Evolutionary conservation across 2,797 vertebrate species (phyloP), one percentile per base, ranked within the genome.

Genomic region (Gymnoscopelus microlampas): DNA sequence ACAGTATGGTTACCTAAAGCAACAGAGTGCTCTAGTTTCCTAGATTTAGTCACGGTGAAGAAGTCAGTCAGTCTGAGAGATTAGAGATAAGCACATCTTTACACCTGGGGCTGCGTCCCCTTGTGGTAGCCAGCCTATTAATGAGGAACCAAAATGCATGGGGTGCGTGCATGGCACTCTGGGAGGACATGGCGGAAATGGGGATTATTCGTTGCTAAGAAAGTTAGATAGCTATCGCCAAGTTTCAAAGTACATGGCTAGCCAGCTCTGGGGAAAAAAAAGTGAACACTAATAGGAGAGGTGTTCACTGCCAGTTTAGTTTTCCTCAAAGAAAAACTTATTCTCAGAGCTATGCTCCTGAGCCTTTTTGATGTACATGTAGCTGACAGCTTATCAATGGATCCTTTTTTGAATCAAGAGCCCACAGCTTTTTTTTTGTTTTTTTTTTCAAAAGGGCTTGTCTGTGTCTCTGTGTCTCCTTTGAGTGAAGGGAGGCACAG

Each of bases 31-130:
- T 85, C 78, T 80, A 73, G 83, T 88, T 86, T 83, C 68, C 79
- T 66, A 82, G 71, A 76, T 88, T 89, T 80, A 85, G 84, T 86
- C 82, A 87, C 76, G 66, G 68, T 56, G 71, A 79, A 79, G 47
- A 71, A 82, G 66, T 65, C 81, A 75, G 81, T 73, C 68, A 68
- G 60, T 79, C 77, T 63, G 68, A 84, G 66, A 85, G 81, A 86
- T 85, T 81, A 86, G 66, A 83, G 81, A 81, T 87, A 76, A 62
- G 75, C 72, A 80, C 69, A 75, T 75, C 35, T 82, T 63, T 65
- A 32, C 58, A 87, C 83, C 79, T 84, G 73, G 67, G 82, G 84
- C 76, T 47, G 32, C 73, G 35, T 68, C 60, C 64, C 49, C 53
- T 78, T 23, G 50, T 59, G 70, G 80, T 19, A 69, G 57, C 58